Percentiles rank a stretch among this genome's conserved stretches.
Conservation (phyloP, 1,140 invertebrate genomes). For the Diabrotica undecimpunctata region DNA sequence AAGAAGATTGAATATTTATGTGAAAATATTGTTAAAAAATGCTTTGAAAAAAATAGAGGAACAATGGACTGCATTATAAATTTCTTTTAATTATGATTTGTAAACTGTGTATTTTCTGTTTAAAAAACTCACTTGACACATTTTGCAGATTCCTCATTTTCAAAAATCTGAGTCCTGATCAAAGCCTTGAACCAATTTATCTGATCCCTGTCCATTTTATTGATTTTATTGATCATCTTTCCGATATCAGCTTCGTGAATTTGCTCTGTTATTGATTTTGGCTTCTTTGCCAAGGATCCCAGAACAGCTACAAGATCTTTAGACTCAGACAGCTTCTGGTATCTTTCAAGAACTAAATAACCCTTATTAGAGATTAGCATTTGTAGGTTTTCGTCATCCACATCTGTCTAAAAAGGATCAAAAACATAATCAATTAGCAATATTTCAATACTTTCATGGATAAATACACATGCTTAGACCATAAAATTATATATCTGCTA, state of each 20-base stretch:
- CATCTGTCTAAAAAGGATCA: constrained; percentile 30
- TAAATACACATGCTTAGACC: not conserved
- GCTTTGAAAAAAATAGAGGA: no score
- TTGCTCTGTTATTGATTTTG: constrained; percentile 36
- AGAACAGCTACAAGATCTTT: constrained; percentile 36
- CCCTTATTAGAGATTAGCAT: constrained; percentile 33
- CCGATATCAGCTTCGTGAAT: constrained; percentile 35
- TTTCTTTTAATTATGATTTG: no score
- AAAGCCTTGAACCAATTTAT: constrained; percentile 40
- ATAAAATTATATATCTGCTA: not conserved
- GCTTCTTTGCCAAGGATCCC: constrained; percentile 39
- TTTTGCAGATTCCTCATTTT: constrained; percentile 29
- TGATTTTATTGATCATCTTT: constrained; percentile 37
- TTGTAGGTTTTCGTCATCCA: constrained; percentile 35
- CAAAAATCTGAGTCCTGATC: constrained; percentile 35
- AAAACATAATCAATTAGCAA: not conserved
- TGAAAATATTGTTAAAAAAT: no score
- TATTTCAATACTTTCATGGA: not conserved
- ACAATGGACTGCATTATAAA: no score
- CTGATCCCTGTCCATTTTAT: constrained; percentile 37
- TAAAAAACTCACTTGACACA: constrained; percentile 28
- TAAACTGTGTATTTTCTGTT: no score
- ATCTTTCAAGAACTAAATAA: constrained; percentile 38
- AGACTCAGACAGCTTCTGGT: constrained; percentile 36
- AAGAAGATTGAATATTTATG: no score